These are phyloP conservation scores for Hirtodrosophila trivittata DNA, from an alignment of 2,888 invertebrate species.

Conservation along the genomic window DNA sequence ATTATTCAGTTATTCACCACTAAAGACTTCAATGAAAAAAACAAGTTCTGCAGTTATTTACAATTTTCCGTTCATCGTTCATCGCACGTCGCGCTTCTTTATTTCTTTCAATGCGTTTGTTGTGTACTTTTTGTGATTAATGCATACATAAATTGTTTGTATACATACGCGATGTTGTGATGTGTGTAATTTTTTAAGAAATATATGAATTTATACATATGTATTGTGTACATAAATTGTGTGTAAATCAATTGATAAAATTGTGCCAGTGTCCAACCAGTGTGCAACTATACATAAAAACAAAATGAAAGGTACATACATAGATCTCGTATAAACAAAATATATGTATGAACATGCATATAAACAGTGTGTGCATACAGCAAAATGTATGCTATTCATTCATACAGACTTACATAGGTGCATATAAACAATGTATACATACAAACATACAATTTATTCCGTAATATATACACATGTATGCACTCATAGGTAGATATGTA, in stretches of 20 bases:
- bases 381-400: slow-evolving; percentile 10
- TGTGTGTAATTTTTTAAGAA: slow-evolving; percentile 13
- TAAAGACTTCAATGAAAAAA: slow-evolving; percentile 64
- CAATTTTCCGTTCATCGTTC: slow-evolving; percentile 62
- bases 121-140: slow-evolving; percentile 38
- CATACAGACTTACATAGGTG: slow-evolving; percentile 2
- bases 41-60: slow-evolving; percentile 80
- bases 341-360: slow-evolving; percentile 21
- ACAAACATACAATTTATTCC: slow-evolving; percentile 13
- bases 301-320: slow-evolving; percentile 40
- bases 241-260: slow-evolving; percentile 32
- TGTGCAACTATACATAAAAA: slow-evolving; percentile 40
- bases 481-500: slow-evolving; percentile 1
- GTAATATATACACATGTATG: slow-evolving; percentile 12
- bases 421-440: slow-evolving; percentile 22
- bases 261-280: slow-evolving; percentile 30
- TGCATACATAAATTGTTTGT: slow-evolving; percentile 9
- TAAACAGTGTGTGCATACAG: slow-evolving; percentile 28
- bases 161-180: slow-evolving; percentile 9
- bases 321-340: slow-evolving; percentile 22
- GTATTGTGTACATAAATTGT: slow-evolving; percentile 4
- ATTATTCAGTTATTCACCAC: slow-evolving; percentile 54
- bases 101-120: slow-evolving; percentile 41
- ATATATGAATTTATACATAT: slow-evolving; percentile 17
- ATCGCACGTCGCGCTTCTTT: slow-evolving; percentile 44